Evolutionary conservation across 1,140 invertebrate genomes (phyloP), one percentile per base, ranked within the genome.

Genomic region (Diabrotica virgifera): DNA sequence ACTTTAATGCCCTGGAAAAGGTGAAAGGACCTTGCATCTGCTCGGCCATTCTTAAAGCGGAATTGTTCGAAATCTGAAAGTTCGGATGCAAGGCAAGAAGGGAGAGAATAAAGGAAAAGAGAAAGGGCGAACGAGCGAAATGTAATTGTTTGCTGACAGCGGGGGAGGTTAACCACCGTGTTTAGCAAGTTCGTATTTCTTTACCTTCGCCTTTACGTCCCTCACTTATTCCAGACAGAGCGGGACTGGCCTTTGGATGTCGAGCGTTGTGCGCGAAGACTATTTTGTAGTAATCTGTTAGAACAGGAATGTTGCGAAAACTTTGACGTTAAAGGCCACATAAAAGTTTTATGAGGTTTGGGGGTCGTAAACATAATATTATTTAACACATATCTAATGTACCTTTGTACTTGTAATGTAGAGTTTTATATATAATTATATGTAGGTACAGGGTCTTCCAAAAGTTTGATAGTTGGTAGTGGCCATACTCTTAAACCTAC

Each of bases 141-240:
- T 24, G 59, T 60, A 60, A 60, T 60, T 52, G 59, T 60, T 60
- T 60, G 59, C 59, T 60, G 50, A 60, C 46, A 51, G 59, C 59
- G 59, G 59, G 59, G 59, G 59, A 60, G 59, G 59, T 51, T 60
- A 60, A 60, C 59, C 59, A 60, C 59, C 50, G 40, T 60, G 59
- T 60, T 60, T 60, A 60, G 59, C 59, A 35, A 60, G 38, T 60
- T 60, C 59, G 14, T 60, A 60, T 52, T 60, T 50, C 59, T 60
- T 60, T 60, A 52, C 59, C 59, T 60, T 37, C 46, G 38, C 59
- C 24, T 24, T 36, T 52, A 14, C n/a, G 6, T 46, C 36, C 11
- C n/a, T 60, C 59, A 24, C 50, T 51, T 37, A 36, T 57, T 46
- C n/a, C 40, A 46, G 40, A n/a, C 40, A 46, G 40, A n/a, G 40